These are phyloP conservation scores for Psittacara wagleri DNA, from an alignment of 2,113 vertebrate species.

Conservation along the genomic window DNA sequence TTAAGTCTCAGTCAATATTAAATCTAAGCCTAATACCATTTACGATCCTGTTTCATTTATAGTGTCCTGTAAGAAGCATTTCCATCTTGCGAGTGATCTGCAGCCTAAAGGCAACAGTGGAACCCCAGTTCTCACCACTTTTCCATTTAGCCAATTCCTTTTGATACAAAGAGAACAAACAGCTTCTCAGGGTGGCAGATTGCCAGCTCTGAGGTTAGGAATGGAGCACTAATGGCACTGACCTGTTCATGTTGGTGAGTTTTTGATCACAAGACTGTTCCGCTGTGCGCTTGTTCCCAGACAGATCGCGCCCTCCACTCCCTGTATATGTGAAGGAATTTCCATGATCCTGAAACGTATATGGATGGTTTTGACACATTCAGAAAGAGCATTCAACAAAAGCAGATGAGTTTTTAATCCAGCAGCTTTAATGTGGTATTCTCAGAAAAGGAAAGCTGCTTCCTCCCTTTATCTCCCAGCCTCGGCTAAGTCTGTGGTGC, in stretches of 20 bases:
- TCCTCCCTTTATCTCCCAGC: neutral
- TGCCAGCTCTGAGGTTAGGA: neutral
- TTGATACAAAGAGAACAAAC: neutral
- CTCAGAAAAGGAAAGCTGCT: neutral
- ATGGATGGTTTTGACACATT: neutral
- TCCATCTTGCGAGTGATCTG: accelerated
- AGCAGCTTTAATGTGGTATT: neutral
- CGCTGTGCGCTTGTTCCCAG: slow-evolving; percentile 95
- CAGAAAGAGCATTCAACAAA: neutral
- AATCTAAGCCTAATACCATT: accelerated
- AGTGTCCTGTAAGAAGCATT: neutral
- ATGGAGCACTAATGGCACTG: accelerated
- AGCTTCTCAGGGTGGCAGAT: neutral
- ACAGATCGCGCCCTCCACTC: slow-evolving; percentile 93
- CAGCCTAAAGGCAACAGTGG: neutral
- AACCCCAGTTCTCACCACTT: neutral
- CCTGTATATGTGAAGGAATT: slow-evolving; percentile 97
- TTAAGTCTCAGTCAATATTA: neutral
- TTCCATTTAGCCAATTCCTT: neutral
- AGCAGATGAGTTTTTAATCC: neutral
- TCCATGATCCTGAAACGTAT: slow-evolving; percentile 85
- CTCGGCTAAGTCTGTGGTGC: too few species aligned
- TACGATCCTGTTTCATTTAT: neutral
- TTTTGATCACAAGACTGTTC: slow-evolving; percentile 98
- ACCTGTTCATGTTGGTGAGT: slow-evolving; percentile 98